Conservation (phyloP, 1,140 invertebrate genomes). For the Cydia fagiglandana region DNA sequence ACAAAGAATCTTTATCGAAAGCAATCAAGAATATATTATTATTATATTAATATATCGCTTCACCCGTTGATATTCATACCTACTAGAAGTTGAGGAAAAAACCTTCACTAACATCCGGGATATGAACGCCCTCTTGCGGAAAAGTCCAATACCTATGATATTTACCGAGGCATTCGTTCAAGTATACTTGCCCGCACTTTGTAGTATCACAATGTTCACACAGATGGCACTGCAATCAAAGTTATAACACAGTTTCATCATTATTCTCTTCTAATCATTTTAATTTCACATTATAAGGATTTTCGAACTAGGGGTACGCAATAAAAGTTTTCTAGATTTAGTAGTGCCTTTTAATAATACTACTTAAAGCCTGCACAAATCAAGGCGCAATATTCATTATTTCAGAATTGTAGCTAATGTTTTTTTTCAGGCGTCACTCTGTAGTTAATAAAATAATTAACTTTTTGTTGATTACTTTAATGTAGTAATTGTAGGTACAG, state of each 20-base stretch:
- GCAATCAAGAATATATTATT: background rate
- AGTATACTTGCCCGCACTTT: background rate
- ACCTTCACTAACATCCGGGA: background rate
- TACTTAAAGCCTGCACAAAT: background rate
- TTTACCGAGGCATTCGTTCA: background rate
- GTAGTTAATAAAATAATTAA: background rate
- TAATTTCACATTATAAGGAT: background rate
- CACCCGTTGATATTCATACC: background rate
- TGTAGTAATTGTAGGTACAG: too few relatives aligned
- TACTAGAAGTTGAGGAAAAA: background rate
- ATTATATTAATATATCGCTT: background rate
- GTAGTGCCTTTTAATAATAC: background rate
- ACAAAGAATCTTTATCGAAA: background rate
- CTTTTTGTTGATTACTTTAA: too few relatives aligned
- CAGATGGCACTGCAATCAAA: constrained; percentile 1
- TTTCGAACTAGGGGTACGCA: background rate
- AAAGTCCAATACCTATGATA: background rate
- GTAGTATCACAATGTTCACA: background rate
- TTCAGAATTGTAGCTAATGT: background rate
- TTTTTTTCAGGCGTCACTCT: background rate
- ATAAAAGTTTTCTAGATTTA: background rate
- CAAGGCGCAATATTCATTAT: background rate
- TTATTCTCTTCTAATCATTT: background rate
- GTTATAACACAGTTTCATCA: background rate
- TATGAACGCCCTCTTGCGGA: background rate